Conservation (phyloP, 2,113 vertebrate species). For the Dicerorhinus sumatrensis region DNA sequence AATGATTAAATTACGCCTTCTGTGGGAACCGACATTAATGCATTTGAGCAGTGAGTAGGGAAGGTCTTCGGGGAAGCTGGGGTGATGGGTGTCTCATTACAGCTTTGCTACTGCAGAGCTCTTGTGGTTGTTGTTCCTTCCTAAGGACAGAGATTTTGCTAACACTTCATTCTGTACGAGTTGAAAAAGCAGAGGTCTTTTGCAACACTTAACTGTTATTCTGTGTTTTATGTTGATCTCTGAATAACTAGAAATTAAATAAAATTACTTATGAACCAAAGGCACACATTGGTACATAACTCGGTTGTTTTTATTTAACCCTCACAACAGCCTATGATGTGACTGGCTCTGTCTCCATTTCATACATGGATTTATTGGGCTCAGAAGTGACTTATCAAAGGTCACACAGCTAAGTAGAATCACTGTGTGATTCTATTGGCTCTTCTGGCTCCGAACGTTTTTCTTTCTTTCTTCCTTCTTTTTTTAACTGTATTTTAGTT, state of each 20-base stretch:
- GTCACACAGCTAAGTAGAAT: not conserved
- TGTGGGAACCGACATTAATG: slow-evolving; percentile 78
- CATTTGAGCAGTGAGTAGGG: slow-evolving; percentile 53
- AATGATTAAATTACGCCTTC: slow-evolving; percentile 83
- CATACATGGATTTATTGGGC: not conserved
- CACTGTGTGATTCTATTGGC: not conserved
- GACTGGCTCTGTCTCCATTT: not conserved
- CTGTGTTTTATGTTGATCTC: not conserved
- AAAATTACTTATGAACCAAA: not conserved
- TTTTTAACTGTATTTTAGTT: not conserved
- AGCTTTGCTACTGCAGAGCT: not conserved
- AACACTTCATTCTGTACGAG: not conserved
- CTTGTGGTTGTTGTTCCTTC: not conserved
- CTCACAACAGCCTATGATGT: not conserved
- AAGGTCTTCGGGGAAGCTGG: not conserved
- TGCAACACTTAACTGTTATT: not conserved
- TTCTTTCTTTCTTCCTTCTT: not conserved
- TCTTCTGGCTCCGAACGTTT: not conserved
- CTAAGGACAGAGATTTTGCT: not conserved
- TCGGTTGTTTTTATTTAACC: not conserved
- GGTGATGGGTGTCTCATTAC: not conserved
- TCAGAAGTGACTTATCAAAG: not conserved
- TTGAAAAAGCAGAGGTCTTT: not conserved
- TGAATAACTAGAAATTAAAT: not conserved
- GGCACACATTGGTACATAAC: not conserved